Evolutionary conservation across 92 coral and sea anemone genomes (phyloP), one percentile per base, ranked within the genome.

Genomic region (Pocillopora grandis): DNA sequence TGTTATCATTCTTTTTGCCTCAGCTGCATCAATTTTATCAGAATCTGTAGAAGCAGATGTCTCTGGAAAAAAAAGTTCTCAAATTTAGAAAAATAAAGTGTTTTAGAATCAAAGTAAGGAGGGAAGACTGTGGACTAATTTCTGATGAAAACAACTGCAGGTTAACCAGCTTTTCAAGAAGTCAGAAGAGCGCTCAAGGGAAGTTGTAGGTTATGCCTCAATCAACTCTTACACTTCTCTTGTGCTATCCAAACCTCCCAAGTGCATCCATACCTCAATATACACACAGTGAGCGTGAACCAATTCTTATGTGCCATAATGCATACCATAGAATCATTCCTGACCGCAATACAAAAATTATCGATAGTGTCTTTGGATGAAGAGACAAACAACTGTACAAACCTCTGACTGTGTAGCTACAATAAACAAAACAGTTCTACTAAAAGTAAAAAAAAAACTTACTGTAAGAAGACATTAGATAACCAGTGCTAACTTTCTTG

Each of bases 401-500:
- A 12, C 21, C 21, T 11, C 72, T 16, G 13, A 12, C 72, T 16
- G 72, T 66, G 72, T 27, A 66, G 31, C 31, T 27, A 27, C 31
- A 27, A 55, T 66, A 27, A 76, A 37, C 19, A 63, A 42, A 42
- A 42, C 52, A 42, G 4, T 3, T 42, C 52, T 1, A 3, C 0
- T 27, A 27, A 27, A 27, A 64, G 1, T 56, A 52, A n/a, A 11
- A 61, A 66, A 66, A 3, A 71, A 0, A 91, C 97, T 88, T 84
- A 91, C 97, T 95, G 90, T 93, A 95, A 12, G 98, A 95, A 48
- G 97, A 93, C 98, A 93, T 93, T 71, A 95, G 69, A 80, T 90
- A 90, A 17, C 98, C 98, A 71, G 98, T 95, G 59, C 95, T 89
- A 67, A 95, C 97, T 90, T 95, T 95, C 92, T 92, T 95, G 59